Evolutionary conservation across 2,113 vertebrate species (phyloP).

Genomic region (Hydrochoerus hydrochaeris): DNA sequence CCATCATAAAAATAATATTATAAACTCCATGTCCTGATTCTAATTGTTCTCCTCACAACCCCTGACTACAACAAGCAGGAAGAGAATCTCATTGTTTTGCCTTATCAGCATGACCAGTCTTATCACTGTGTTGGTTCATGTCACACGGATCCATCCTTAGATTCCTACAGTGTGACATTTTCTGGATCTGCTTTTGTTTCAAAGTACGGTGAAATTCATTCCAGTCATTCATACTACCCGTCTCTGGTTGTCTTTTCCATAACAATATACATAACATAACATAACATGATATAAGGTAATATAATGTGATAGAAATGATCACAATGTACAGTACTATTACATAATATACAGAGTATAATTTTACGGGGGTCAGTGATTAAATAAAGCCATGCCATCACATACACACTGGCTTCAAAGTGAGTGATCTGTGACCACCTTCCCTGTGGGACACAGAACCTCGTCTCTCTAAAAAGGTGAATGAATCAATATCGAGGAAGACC

Average conservation of each 20-base stretch:
- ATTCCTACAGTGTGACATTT: fast-evolving
- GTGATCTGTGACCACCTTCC: not conserved
- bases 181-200: too few relatives aligned
- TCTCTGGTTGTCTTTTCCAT: not conserved
- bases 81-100: not conserved
- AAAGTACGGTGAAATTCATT: not conserved
- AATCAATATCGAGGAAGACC: too few relatives aligned
- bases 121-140: not conserved
- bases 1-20: too few relatives aligned
- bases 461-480: not conserved
- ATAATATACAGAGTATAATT: not conserved
- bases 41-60: too few relatives aligned
- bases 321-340: not conserved
- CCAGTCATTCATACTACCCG: not conserved
- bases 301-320: fast-evolving
- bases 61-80: too few relatives aligned
- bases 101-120: fast-evolving
- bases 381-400: not conserved
- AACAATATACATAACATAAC: not conserved
- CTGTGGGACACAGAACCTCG: not conserved
- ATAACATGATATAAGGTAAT: fast-evolving
- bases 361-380: too few relatives aligned
- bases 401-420: not conserved
- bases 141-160: fast-evolving
- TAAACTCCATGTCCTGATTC: too few relatives aligned